Conservation (phyloP, 2,888 invertebrate species). For the Sicus ferrugineus region DNA sequence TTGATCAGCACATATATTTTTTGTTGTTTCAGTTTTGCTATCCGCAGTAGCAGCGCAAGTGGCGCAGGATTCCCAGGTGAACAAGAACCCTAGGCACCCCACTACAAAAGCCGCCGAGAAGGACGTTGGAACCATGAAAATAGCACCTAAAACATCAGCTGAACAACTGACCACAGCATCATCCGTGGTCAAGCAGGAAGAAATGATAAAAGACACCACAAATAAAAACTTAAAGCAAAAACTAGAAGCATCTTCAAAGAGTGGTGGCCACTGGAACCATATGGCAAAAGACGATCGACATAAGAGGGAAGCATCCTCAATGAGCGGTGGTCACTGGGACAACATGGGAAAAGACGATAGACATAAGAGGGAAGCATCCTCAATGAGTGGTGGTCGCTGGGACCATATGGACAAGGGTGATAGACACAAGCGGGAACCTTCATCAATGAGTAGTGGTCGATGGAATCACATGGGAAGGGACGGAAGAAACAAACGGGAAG, state of each 20-base stretch:
- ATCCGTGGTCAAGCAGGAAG: no score
- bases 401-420: constrained; percentile 11
- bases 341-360: background rate
- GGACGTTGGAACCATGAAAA: background rate
- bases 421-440: background rate
- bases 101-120: background rate
- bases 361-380: background rate
- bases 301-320: background rate
- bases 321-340: background rate
- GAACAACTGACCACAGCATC: no score
- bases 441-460: no score
- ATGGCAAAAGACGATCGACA: background rate
- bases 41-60: constrained; percentile 50
- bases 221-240: background rate
- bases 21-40: constrained; percentile 48
- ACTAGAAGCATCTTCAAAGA: background rate
- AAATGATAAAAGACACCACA: background rate
- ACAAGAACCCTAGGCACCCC: background rate
- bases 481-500: no score
- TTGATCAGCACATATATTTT: background rate
- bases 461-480: no score
- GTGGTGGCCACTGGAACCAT: background rate
- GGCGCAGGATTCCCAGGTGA: constrained; percentile 32
- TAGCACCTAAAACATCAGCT: no score
- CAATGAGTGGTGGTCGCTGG: background rate